Evolutionary conservation across 2,888 invertebrate genomes (phyloP).

Genomic region (Sisyra terminalis): DNA sequence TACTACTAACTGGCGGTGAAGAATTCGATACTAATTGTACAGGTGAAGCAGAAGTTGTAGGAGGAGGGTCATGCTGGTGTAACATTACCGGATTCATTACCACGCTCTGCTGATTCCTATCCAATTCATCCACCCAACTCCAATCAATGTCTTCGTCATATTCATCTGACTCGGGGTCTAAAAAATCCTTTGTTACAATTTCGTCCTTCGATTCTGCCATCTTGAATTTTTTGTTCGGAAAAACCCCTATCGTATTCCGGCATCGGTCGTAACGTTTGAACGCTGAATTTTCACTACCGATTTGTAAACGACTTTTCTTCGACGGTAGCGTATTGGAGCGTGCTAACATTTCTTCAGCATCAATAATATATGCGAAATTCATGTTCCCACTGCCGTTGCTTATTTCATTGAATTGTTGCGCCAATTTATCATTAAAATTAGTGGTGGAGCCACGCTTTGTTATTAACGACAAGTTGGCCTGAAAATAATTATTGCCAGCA

Average conservation of each 20-base stretch:
- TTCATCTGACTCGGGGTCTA: slow-evolving; percentile 10
- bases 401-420: not conserved
- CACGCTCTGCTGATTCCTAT: slow-evolving; percentile 1
- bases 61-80: slow-evolving; percentile 5
- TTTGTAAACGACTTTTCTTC: not conserved
- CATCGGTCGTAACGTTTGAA: not conserved
- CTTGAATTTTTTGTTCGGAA: not conserved
- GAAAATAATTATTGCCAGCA: not conserved
- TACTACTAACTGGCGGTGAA: slow-evolving; percentile 10
- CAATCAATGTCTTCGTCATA: slow-evolving; percentile 22
- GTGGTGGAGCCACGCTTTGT: too few relatives aligned
- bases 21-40: not conserved
- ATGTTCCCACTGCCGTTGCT: not conserved
- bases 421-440: too few relatives aligned
- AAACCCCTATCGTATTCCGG: slow-evolving; percentile 1
- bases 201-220: not conserved
- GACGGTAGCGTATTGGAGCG: not conserved
- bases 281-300: not conserved
- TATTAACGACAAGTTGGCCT: too few relatives aligned
- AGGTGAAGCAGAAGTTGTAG: not conserved
- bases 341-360: not conserved
- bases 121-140: slow-evolving; percentile 22
- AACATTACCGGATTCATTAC: slow-evolving; percentile 1
- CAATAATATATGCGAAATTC: not conserved
- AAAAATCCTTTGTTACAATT: not conserved